phyloP scores from a whole-genome alignment of 2,113 vertebrate species.

The Clinocottus analis region DNA sequence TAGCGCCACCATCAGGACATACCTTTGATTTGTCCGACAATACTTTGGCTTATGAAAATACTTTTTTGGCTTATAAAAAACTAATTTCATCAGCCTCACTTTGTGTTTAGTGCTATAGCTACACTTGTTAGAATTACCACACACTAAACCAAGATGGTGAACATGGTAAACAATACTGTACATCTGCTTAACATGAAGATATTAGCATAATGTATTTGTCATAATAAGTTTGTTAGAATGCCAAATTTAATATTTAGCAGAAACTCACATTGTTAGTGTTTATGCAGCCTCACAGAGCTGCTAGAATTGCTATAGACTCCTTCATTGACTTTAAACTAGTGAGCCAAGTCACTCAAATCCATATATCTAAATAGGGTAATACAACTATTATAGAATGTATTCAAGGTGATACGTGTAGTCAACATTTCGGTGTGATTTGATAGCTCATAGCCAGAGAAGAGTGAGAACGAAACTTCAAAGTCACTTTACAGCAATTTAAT shows the following conservation, averaged over 20 bases:
- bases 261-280: no score
- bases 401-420: background rate
- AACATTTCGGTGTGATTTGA: background rate
- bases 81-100: background rate
- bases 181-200: no score
- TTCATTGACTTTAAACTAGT: background rate
- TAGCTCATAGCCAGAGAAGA: background rate
- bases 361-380: background rate
- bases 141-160: no score
- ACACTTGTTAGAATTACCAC: no score
- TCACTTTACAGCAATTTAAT: constrained; percentile 20
- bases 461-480: background rate
- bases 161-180: no score
- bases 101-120: no score
- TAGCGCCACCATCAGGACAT: background rate
- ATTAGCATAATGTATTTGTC: no score
- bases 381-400: background rate
- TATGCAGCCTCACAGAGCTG: no score
- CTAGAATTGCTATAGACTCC: background rate
- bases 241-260: no score
- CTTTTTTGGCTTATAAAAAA: no score
- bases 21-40: background rate
- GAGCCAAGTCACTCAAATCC: background rate
- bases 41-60: background rate
- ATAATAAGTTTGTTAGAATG: no score